phyloP scores from a whole-genome alignment of 2,113 vertebrate genomes.

The Notechis scutatus region DNA sequence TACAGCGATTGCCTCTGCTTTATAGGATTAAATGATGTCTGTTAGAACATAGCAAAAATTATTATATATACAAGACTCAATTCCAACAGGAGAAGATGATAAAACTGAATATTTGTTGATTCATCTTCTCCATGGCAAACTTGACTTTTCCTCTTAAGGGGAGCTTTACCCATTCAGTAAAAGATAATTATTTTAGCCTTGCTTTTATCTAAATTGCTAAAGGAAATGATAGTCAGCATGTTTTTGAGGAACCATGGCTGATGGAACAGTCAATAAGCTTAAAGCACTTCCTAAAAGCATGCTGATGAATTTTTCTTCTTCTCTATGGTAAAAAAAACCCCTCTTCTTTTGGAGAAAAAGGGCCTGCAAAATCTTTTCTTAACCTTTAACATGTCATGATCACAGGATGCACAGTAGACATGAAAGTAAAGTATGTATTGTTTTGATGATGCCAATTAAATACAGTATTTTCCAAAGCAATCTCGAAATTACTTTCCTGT shows the following conservation, averaged over 20 bases:
- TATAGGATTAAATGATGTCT: not conserved
- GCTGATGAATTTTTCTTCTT: not conserved
- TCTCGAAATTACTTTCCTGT: not conserved
- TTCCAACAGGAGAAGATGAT: not conserved
- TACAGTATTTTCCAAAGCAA: not conserved
- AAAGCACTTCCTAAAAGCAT: not conserved
- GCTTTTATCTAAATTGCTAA: not conserved
- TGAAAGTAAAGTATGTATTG: rapidly evolving
- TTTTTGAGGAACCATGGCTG: not conserved
- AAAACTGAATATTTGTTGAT: not conserved
- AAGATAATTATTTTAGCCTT: not conserved
- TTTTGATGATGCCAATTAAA: not conserved
- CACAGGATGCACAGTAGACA: rapidly evolving
- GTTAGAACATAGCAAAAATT: not conserved
- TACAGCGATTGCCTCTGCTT: not conserved
- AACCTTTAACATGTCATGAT: rapidly evolving
- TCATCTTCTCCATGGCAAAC: not conserved
- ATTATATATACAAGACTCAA: not conserved
- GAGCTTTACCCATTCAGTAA: not conserved
- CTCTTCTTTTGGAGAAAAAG: not conserved
- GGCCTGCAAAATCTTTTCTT: not conserved
- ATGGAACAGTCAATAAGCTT: not conserved
- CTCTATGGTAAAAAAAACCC: not conserved
- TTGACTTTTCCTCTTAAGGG: not conserved
- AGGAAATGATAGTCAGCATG: not conserved